Evolutionary conservation across 2,888 invertebrate genomes (phyloP), one percentile per base, ranked within the genome.

Genomic region (Drosophila anomalata): DNA sequence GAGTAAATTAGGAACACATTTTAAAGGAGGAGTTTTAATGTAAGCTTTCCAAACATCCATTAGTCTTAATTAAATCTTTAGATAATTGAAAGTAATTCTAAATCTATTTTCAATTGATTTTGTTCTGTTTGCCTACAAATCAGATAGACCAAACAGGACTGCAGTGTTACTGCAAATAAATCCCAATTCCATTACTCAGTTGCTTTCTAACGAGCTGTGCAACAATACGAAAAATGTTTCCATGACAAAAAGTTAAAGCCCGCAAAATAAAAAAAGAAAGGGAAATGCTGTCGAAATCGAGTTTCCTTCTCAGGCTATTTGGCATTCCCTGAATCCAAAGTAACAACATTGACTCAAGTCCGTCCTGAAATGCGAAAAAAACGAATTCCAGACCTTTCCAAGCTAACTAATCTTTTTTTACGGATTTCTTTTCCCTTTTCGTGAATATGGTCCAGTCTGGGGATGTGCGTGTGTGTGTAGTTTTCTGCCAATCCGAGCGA

Each of bases 361-460:
- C 60, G 47, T 44, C 59, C 22, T 47, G 14, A 57, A 57, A 47
- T 26, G 33, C 61, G 33, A 58, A 58, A 58, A 44, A 56, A 67
- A 57, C 42, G 52, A 41, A 48, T 33, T 66, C 52, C 51, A 63
- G 46, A 47, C 44, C 62, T 61, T 42, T 44, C 44, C 58, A 71
- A 79, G 77, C 87, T 86, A 83, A 86, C 82, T 83, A 83, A 83
- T 86, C 82, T 86, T 83, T 83, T 80, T 86, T 78, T 50, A 71
- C 77, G 77, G 73, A 77, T 86, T 83, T 73, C 57, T 70, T 72
- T 74, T 54, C 63, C 57, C 29, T 58, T 44, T 44, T 29, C 47
- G 29, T 51, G 20, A 26, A 7, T 46, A 12, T 22, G 41, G 41
- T 41, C 41, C 17, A 41, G 41, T 42, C 5, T 31, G 20, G 20